phyloP scores from a whole-genome alignment of 2,797 vertebrate species.

The Propithecus perrieri region DNA sequence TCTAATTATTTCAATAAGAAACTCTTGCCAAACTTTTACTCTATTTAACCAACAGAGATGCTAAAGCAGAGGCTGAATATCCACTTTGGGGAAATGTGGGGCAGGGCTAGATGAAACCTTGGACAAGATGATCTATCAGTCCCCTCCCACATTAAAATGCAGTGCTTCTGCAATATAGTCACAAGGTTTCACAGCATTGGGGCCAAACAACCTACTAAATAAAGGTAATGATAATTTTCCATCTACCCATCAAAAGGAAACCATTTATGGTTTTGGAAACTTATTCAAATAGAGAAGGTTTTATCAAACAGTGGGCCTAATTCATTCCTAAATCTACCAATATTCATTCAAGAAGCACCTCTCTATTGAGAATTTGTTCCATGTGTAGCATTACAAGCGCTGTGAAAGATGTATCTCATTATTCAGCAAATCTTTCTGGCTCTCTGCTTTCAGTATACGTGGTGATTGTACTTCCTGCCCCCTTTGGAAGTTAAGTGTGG shows the following conservation, averaged over 20 bases:
- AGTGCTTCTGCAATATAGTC: not conserved
- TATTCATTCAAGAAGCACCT: not conserved
- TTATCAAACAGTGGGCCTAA: not conserved
- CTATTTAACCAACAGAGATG: not conserved
- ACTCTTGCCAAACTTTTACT: not conserved
- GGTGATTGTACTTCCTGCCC: not conserved
- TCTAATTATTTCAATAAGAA: conserved; percentile 22
- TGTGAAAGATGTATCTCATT: not conserved
- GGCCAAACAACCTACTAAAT: not conserved
- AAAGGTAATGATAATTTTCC: not conserved
- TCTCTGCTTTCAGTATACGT: not conserved
- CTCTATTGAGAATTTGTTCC: not conserved
- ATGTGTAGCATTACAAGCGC: not conserved
- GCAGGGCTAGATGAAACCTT: not conserved
- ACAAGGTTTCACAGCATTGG: not conserved
- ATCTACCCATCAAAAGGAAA: not conserved
- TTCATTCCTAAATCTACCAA: not conserved
- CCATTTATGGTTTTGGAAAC: not conserved
- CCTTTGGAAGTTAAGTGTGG: not conserved
- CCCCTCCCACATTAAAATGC: not conserved
- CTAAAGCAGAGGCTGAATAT: not conserved
- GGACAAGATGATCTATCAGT: not conserved
- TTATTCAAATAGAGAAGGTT: not conserved
- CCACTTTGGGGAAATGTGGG: not conserved
- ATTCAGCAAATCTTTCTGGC: not conserved